Base-by-base conservation (phyloP, 2,797 vertebrate species). In the Threskiornis aethiopicus region DNA sequence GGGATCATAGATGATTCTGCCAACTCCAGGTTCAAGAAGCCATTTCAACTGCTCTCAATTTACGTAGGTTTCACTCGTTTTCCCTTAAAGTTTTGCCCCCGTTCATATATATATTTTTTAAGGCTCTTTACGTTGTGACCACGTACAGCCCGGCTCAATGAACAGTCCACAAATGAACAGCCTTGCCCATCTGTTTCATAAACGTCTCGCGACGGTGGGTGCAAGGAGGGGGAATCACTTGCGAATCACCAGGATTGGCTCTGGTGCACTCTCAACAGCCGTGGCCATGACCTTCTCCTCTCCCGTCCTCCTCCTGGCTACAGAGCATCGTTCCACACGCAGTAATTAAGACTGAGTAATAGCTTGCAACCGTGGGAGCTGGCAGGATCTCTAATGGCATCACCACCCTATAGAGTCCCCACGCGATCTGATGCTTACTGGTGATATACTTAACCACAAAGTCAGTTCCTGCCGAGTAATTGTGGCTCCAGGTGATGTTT, bases 361-460 rank as follows among this genome's bases (percentile, higher is more conserved):
- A 77, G 93, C 69, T 71, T 80, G 70, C 61, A 94, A 80, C 85
- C 15, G 1, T 8, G 47, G 92, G 96, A 96, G 92, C 69, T 79
- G 94, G 79, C 95, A 90, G 95, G 82, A 92, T 80, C 96, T 95
- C 89, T 90, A 92, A 89, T 25, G 91, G 88, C 81, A 80, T 97
- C 79, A 84, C 59, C 87, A 89, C 93, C 97, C 96, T 96, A 70
- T 89, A 96, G 96, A 95, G 67, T 95, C 97, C 92, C 97, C 98
- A 97, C 89, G 58, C 97, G 93, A 95, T 96, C 96, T 98, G 97
- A 98, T 98, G 99, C 99, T 99, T 99, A 99, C 99, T 99, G 98
- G 99, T 99, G 98, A 99, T 99, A 99, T 99, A 99, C 99, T 99
- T 99, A 99, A 99, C 98, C 99, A 99, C 99, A 99, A 99, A 99